Percentiles rank a stretch among this genome's conserved stretches.
phyloP scores from a whole-genome alignment of 2,113 vertebrate species.

The Xyrauchen texanus region DNA sequence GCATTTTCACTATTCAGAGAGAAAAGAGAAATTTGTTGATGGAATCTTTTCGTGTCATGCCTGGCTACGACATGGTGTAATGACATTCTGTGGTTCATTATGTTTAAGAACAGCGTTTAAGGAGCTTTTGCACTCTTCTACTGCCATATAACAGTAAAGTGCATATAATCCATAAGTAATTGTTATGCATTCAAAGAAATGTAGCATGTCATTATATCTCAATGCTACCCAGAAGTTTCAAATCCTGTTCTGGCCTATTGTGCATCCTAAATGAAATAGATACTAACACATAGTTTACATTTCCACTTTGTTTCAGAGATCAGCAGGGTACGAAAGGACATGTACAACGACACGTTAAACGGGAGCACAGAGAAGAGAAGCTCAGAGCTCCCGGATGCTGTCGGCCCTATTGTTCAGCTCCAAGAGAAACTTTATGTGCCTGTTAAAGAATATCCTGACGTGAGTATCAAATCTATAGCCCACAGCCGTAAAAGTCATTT shows the following conservation, averaged over 20 bases:
- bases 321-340: constrained; percentile 93
- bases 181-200: too few species aligned
- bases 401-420: constrained; percentile 88
- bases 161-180: too few species aligned
- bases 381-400: constrained; percentile 86
- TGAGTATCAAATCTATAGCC: constrained; percentile 70
- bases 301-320: constrained; percentile 81
- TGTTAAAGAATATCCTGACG: constrained; percentile 92
- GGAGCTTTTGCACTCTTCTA: background rate
- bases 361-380: constrained; percentile 87
- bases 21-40: too few species aligned
- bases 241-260: background rate
- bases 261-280: background rate
- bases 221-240: background rate
- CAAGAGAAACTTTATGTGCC: constrained; percentile 95
- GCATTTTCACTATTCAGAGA: too few species aligned
- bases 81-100: background rate
- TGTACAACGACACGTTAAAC: constrained; percentile 93
- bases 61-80: too few species aligned
- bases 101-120: constrained; percentile 21
- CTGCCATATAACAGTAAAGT: too few species aligned
- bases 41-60: too few species aligned
- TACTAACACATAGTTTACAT: constrained; percentile 30
- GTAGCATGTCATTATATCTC: background rate
- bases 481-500: too few species aligned